Base-by-base conservation (phyloP, 1,140 invertebrate genomes). In the Pseudomyrmex pallidus region DNA sequence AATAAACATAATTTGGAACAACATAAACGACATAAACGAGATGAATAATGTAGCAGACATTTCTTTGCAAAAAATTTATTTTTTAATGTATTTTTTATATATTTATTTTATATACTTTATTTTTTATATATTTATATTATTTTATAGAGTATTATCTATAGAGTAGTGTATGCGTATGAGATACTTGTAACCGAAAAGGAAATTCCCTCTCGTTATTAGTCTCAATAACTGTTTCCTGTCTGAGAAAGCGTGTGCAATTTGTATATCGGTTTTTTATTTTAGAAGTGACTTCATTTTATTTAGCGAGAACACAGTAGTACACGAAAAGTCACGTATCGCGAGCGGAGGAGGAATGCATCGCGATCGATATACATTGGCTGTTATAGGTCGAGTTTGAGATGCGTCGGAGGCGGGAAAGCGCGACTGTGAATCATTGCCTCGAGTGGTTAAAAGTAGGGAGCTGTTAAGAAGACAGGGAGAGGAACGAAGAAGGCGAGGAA, bases 401-500 rank as follows among this genome's bases (percentile, higher is more conserved):
- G 46, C 56, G 12, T 50, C 72, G 44, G 44, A 62, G 22, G 22
- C 35, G 66, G 52, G 35, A 72, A 52, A 15, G 61, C 50, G 25
- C 74, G 74, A 54, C 61, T 68, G 84, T 84, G 76, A 77, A 88
- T 85, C 70, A 86, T 83, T 84, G 84, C 66, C 62, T 73, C 74
- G 82, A 85, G 85, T 72, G 74, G 54, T 80, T 78, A 78, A 87
- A 85, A 86, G 85, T 68, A 78, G 84, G 56, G 54, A 67, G 74
- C 66, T 25, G 74, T 54, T 68, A 46, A 61, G 66, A 46, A 68
- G 52, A 12, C 17, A 35, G 5, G 5, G 35, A 35, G 44, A 78
- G 64, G 64, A 54, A 8, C 25, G 73, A 76, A 48, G 80, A 68
- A 12, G 22, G 52, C 59, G 73, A 70, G 67, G 17, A 54, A 63